These are phyloP conservation scores for Bedellia somnulentella DNA, from an alignment of 2,888 invertebrate genomes.

Conservation along the genomic window DNA sequence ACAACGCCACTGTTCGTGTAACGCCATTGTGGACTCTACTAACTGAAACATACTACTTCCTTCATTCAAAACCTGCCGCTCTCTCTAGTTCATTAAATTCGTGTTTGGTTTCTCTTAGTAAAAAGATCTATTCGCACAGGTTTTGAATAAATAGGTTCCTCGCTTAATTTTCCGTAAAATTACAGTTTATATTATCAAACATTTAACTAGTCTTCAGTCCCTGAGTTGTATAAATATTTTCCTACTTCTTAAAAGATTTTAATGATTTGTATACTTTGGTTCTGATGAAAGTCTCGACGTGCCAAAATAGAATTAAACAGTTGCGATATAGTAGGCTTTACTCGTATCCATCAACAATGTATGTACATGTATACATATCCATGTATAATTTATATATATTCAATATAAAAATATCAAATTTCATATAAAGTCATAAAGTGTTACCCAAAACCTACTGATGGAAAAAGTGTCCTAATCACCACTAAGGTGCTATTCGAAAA, in stretches of 20 bases:
- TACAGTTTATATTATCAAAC: constrained; percentile 59
- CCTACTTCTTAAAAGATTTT: constrained; percentile 59
- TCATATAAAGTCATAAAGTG: constrained; percentile 62
- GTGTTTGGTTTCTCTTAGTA: constrained; percentile 24
- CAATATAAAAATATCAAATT: constrained; percentile 62
- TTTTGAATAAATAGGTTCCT: constrained; percentile 53
- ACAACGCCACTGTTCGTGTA: too few relatives aligned
- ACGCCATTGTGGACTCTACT: too few relatives aligned
- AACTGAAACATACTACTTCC: constrained; percentile 36
- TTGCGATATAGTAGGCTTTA: constrained; percentile 58
- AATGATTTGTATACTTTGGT: constrained; percentile 62
- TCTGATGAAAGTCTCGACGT: constrained; percentile 58
- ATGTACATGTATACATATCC: constrained; percentile 61
- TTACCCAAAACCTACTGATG: constrained; percentile 62
- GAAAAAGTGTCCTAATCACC: constrained; percentile 50
- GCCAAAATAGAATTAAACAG: constrained; percentile 61
- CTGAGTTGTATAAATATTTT: constrained; percentile 59
- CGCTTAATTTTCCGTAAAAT: constrained; percentile 53
- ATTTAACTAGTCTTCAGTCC: constrained; percentile 61
- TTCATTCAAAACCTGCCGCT: constrained; percentile 56
- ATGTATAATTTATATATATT: constrained; percentile 62
- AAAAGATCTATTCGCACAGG: constrained; percentile 21
- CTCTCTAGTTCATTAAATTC: constrained; percentile 43
- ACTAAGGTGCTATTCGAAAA: constrained; percentile 53
- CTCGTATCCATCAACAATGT: constrained; percentile 60